Evolutionary conservation across 1,140 invertebrate genomes (phyloP), one percentile per base, ranked within the genome.

Genomic region (Drosophila rufa): DNA sequence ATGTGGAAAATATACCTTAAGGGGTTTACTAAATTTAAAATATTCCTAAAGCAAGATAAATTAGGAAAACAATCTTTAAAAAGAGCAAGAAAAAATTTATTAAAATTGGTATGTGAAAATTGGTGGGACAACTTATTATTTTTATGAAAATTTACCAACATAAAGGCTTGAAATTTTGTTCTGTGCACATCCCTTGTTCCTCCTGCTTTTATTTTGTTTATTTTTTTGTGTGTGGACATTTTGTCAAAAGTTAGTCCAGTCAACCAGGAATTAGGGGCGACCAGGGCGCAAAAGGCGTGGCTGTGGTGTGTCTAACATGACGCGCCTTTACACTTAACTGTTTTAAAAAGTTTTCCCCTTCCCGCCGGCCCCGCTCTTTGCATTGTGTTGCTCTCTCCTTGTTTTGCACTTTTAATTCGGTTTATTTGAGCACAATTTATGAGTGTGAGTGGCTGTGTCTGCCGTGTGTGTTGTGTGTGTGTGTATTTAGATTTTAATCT

Each of bases 221-320:
- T 56, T 51, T 43, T 56, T 40, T 56, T 75, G 48, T 77, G 61
- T 62, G 77, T 53, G 74, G 62, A 80, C 77, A 75, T 89, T 89
- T 90, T 90, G 80, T 90, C 84, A 89, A 89, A 87, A 87, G 84
- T 87, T 89, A 87, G 84, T 87, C 80, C 80, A 89, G 77, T 71
- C 67, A 76, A 53, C 69, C 79, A 79, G 71, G 55, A 65, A 55
- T 45, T 53, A 69, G 15, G 55, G 60, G 43, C 33, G 30, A 27
- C 47, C 27, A 55, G 75, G 59, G 70, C 42, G 47, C 53, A 50
- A 17, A 40, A 30, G 48, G 60, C 47, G 61, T 27, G 70, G 71
- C 80, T 87, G 84, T 59, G 84, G 84, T 84, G 84, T 87, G 80
- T 89, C 84, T 84, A 80, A 84, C 84, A 89, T 66, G 80, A 89